Conservation (phyloP, 2,797 vertebrate species). For the Crypturellus tataupa region DNA sequence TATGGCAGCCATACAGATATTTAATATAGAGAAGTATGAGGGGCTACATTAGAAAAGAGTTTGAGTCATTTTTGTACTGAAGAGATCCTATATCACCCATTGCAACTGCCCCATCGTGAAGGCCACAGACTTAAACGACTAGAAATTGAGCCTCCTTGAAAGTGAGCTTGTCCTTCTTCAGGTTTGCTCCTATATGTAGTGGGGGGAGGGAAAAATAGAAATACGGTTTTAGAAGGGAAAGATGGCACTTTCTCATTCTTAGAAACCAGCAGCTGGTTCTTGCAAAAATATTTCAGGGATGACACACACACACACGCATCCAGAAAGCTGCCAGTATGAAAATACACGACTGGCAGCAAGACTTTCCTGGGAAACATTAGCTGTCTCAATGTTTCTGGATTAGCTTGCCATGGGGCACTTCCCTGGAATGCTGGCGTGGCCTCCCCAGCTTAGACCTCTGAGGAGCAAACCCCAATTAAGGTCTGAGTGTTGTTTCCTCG, state of each 20-base stretch:
- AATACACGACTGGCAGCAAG: background rate
- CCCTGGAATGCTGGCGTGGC: accelerated
- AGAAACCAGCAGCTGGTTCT: constrained; percentile 29
- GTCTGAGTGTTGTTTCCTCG: accelerated
- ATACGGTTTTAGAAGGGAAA: background rate
- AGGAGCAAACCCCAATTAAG: background rate
- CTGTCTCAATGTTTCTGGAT: accelerated
- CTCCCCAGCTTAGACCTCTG: background rate
- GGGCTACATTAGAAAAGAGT: background rate
- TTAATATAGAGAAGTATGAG: background rate
- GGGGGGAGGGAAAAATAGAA: background rate
- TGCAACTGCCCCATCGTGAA: background rate
- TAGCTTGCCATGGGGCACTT: background rate
- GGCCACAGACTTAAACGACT: background rate
- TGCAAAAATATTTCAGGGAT: background rate
- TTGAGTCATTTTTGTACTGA: background rate
- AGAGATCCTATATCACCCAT: background rate
- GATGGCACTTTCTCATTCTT: background rate
- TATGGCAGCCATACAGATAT: background rate
- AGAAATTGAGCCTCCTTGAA: background rate
- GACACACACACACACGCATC: background rate
- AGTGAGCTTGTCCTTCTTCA: background rate
- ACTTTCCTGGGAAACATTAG: background rate
- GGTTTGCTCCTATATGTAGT: background rate
- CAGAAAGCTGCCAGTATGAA: accelerated